These are phyloP conservation scores for Delichon dasypus DNA, from an alignment of 2,797 vertebrate species.

Conservation along the genomic window DNA sequence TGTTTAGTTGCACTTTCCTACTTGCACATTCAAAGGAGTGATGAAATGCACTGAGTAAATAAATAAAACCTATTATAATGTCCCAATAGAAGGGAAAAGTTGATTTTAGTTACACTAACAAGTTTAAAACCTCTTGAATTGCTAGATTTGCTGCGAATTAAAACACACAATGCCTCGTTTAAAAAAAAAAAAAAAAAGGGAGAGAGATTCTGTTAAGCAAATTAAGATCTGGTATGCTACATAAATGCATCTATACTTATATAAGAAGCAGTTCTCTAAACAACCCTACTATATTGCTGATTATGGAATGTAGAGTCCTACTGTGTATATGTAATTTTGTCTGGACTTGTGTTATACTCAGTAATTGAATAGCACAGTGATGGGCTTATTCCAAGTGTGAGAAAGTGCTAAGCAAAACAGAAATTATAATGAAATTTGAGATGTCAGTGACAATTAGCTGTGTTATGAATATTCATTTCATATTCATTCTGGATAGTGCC, in stretches of 20 bases:
- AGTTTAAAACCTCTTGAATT: slow-evolving; percentile 4
- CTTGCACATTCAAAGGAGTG: not conserved
- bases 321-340: not conserved
- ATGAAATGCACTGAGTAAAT: not conserved
- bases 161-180: not conserved
- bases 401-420: slow-evolving; percentile 59
- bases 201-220: not conserved
- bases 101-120: slow-evolving; percentile 1
- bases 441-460: slow-evolving; percentile 62
- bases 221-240: not conserved
- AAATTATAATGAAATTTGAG: slow-evolving; percentile 65
- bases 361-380: slow-evolving; percentile 27
- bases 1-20: not conserved
- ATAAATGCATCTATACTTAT: not conserved
- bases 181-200: not conserved
- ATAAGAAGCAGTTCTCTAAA: not conserved
- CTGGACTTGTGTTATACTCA: not conserved
- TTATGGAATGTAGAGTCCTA: not conserved
- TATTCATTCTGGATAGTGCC: slow-evolving; percentile 33
- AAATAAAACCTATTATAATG: slow-evolving; percentile 1
- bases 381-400: slow-evolving; percentile 20
- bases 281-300: not conserved
- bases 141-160: slow-evolving; percentile 26
- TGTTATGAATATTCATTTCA: slow-evolving; percentile 56
- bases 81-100: not conserved